These are phyloP conservation scores for Dysmachus trigonus DNA, from an alignment of 2,888 invertebrate genomes.

Conservation along the genomic window DNA sequence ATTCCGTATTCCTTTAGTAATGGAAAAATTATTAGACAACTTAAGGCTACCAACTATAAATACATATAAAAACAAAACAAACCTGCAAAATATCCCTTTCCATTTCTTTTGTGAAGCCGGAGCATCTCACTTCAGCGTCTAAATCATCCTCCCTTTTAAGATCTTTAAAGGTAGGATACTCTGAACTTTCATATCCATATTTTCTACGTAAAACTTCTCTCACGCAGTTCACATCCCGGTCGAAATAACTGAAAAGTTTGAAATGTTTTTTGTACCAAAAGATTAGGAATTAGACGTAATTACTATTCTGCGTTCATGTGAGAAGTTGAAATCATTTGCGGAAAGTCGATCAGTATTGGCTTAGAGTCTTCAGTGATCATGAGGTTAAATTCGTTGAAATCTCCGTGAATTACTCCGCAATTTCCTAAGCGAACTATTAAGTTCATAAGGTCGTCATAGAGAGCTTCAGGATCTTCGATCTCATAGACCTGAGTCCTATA, in stretches of 20 bases:
- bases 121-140: conserved; percentile 90
- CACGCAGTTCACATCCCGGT: conserved; percentile 94
- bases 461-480: conserved; percentile 73
- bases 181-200: conserved; percentile 87
- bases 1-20: conserved; percentile 67
- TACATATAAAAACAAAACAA: not conserved
- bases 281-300: conserved; percentile 51
- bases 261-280: not conserved
- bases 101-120: conserved; percentile 87
- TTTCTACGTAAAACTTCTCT: conserved; percentile 89
- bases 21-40: not conserved
- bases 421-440: conserved; percentile 89
- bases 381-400: conserved; percentile 99
- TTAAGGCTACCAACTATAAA: not conserved
- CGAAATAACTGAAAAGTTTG: conserved; percentile 76
- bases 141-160: conserved; percentile 80
- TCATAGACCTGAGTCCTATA: conserved; percentile 74
- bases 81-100: conserved; percentile 75
- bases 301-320: conserved; percentile 91
- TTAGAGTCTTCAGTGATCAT: conserved; percentile 84
- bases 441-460: conserved; percentile 95
- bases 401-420: conserved; percentile 97
- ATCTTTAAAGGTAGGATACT: conserved; percentile 80
- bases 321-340: conserved; percentile 97
- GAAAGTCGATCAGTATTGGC: conserved; percentile 94